Conservation (phyloP, 2,797 vertebrate species). For the Leptatherina wallacei region DNA sequence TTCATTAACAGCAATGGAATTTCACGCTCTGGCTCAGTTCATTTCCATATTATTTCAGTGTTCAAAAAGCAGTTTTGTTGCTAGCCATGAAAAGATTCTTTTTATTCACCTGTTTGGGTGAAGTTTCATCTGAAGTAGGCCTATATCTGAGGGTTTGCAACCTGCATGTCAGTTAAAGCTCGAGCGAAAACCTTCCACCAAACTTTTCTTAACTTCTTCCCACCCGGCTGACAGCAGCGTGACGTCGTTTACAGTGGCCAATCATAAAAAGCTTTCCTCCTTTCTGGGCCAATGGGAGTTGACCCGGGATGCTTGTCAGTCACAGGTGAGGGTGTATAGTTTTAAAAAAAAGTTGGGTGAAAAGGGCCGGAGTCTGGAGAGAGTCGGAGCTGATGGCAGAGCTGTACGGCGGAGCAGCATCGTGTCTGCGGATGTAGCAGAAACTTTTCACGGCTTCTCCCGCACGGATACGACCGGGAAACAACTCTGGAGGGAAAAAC, state of each 20-base stretch:
- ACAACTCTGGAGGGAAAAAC: conserved; percentile 38
- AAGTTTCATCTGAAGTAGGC: conserved; percentile 4
- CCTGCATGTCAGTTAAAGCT: conserved; percentile 24
- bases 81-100: not conserved
- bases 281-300: conserved; percentile 74
- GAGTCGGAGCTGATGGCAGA: conserved; percentile 73
- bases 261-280: conserved; percentile 59
- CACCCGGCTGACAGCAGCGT: conserved; percentile 52
- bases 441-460: conserved; percentile 65
- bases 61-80: not conserved
- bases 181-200: conserved; percentile 16
- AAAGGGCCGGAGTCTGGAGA: conserved; percentile 80
- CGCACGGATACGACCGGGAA: conserved; percentile 68
- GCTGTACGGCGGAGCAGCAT: conserved; percentile 73
- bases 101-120: not conserved
- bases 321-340: conserved; percentile 86
- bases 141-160: conserved; percentile 1
- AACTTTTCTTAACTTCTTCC: conserved; percentile 40
- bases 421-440: conserved; percentile 64
- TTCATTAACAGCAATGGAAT: not conserved
- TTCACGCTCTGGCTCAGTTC: not conserved
- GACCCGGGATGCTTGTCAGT: conserved; percentile 80
- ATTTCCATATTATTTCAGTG: not conserved
- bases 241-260: conserved; percentile 77
- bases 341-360: conserved; percentile 68